phyloP scores from a whole-genome alignment of 2,797 vertebrate species.

The Picus viridis region DNA sequence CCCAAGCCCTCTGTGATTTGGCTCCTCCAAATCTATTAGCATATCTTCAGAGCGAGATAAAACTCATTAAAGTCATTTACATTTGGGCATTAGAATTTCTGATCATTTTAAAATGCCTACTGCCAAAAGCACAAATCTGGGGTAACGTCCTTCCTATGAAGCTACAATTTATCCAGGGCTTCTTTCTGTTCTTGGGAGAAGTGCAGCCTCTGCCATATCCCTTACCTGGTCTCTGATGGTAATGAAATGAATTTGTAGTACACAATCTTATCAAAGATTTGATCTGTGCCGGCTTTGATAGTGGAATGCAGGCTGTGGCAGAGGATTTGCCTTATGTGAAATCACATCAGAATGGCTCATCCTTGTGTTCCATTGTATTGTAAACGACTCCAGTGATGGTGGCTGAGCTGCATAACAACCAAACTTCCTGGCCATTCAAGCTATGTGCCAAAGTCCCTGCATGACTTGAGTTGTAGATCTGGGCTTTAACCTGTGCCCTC shows the following conservation, averaged over 20 bases:
- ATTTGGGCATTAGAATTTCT: constrained; percentile 11
- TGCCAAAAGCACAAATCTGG: not conserved
- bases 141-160: not conserved
- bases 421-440: not conserved
- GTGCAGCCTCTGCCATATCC: not conserved
- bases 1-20: constrained; percentile 24
- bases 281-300: not conserved
- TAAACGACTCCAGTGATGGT: not conserved
- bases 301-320: not conserved
- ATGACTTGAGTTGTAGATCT: not conserved
- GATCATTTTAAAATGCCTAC: not conserved
- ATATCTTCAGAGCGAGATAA: constrained; percentile 53
- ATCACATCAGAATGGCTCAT: not conserved
- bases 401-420: not conserved
- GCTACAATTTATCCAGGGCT: not conserved
- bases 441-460: not conserved
- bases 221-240: not conserved
- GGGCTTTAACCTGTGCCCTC: not conserved
- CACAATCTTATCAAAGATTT: not conserved
- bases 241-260: not conserved
- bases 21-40: constrained; percentile 26
- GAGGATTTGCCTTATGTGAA: not conserved
- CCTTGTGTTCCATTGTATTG: not conserved
- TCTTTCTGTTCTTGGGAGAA: not conserved
- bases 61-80: constrained; percentile 45